Evolutionary conservation across 2,797 vertebrate species (phyloP), one percentile per base, ranked within the genome.

Genomic region (Tokudaia tokunoshimensis): DNA sequence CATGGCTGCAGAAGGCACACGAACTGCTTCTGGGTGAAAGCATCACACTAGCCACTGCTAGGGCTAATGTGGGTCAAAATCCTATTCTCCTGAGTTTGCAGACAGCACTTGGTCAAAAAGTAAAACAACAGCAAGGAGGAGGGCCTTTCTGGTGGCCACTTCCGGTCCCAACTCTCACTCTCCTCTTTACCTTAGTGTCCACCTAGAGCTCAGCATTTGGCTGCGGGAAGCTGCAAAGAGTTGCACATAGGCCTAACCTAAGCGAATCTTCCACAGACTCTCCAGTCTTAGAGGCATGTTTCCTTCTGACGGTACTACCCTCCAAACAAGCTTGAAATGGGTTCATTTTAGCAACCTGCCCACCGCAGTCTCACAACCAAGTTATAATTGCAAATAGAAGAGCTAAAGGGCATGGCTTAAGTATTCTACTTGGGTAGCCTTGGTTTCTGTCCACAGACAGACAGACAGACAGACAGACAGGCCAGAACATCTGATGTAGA

Each of bases 11-110:
- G 50, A 6, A 41, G 50, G 0, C 13, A 55, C 83, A 29, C 7
- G 2, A 12, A 44, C 26, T 75, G 57, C 89, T 55, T 82, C 47
- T 72, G 3, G 6, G 1, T 19, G 7, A 61, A 13, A 5, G n/a
- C 11, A 4, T 4, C 3, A 2, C 6, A 0, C 6, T 10, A 1
- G 5, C 67, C 63, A 4, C 61, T 20, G 1, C 59, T 3, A 0
- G 22, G 29, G 17, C 26, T 41, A 59, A 10, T 26, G 57, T 20
- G 26, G 4, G 15, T 44, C 29, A 29, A 24, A 61, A 41, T 55
- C 26, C 37, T 22, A 0, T 20, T 80, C 79, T 61, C 9, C 55
- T 9, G 24, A 20, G 74, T 44, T 74, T 59, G 50, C 61, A 63
- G 63, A 61, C 17, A 59, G 41, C 24, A 12, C 24, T 26, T 26